Base-by-base conservation (phyloP, 2,113 vertebrate genomes). In the Toxostoma redivivum region DNA sequence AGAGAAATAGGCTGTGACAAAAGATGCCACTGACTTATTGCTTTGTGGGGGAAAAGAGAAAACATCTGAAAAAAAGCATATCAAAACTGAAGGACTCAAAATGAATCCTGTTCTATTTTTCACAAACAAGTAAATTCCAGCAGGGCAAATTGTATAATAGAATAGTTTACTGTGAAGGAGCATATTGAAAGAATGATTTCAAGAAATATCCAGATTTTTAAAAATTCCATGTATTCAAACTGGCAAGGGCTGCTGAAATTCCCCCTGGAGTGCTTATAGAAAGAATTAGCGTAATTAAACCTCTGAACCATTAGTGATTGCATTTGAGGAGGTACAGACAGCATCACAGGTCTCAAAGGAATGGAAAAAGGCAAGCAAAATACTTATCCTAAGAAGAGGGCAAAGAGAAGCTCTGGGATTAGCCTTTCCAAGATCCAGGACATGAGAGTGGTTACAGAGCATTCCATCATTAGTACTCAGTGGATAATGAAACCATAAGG, bases 201-300 rank as follows among this genome's bases (percentile, higher is more conserved):
- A 78, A 87, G 33, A 90, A 93, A 87, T 71, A 85, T 8, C 19
- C 25, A 79, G 65, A 33, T 17, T 58, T 85, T 33, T 23, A 88
- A 94, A 50, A 28, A 9, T 1, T 17, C 17, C 27, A 17, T 48
- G 22, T 76, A 74, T 56, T 93, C 66, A 76, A 85, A 58, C 61
- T 91, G 51, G 61, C 48, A 74, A 76, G 53, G 24, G 10, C n/a
- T 93, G 70, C 40, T 91, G 65, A 76, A 74, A 64, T 76, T 74
- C 37, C 58, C 44, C 44, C 44, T 61, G 25, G 74, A 87, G 73
- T 40, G 33, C 73, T 83, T 73, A 83, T 86, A 38, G 78, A 65
- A 93, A 79, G 66, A 86, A 88, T 93, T 88, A 93, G 74, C 54
- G 77, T 62, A 93, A 82, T 58, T 92, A 88, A 93, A 97, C 50